Evolutionary conservation across 2,113 vertebrate genomes (phyloP).

Genomic region (Salvelinus alpinus): DNA sequence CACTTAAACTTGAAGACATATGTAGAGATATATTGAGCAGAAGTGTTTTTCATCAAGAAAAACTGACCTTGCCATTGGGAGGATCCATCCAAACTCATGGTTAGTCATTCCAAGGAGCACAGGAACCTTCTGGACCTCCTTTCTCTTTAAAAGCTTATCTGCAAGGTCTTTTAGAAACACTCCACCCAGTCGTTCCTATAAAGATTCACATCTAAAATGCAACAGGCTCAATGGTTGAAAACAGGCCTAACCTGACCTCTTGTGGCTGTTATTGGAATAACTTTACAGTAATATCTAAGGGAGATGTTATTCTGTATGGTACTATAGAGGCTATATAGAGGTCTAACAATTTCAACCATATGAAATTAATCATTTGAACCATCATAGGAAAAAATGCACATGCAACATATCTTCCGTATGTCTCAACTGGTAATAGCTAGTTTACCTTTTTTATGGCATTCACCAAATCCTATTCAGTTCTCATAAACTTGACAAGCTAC

Average conservation of each 20-base stretch:
- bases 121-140: conserved; percentile 70
- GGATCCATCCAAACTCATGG: conserved; percentile 79
- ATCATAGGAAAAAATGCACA: no score
- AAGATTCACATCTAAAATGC: conserved; percentile 52
- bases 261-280: conserved; percentile 25
- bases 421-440: no score
- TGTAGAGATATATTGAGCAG: no score
- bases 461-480: conserved; percentile 68
- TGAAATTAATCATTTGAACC: no score
- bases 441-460: conserved; percentile 52
- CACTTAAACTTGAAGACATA: no score
- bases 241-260: conserved; percentile 9
- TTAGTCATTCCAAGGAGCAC: conserved; percentile 78
- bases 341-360: no score
- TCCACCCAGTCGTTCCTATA: conserved; percentile 64
- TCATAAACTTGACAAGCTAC: conserved; percentile 73
- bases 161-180: conserved; percentile 69
- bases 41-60: no score
- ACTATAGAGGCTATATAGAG: no score
- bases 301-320: neutral
- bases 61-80: conserved; percentile 52
- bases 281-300: neutral
- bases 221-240: neutral
- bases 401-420: no score
- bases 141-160: conserved; percentile 66